Evolutionary conservation across 1,140 invertebrate species (phyloP).

Genomic region (Musca vetustissima): DNA sequence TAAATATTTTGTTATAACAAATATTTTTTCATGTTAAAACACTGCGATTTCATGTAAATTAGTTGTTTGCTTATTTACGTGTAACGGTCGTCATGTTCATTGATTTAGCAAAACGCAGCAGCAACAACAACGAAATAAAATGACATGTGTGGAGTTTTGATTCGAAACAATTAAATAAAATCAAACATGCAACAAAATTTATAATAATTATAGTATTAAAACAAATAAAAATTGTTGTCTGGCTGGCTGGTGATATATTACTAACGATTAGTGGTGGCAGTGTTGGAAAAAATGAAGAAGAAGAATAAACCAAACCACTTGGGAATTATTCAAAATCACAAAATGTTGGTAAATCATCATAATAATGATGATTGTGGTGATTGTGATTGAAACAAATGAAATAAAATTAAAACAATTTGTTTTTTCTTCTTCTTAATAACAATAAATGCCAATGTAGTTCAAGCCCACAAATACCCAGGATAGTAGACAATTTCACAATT

Average conservation of each 20-base stretch:
- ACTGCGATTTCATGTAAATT: neutral
- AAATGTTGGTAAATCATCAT: neutral
- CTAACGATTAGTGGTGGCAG: neutral
- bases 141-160: slow-evolving; percentile 1
- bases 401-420: neutral
- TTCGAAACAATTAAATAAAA: neutral
- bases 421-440: no score
- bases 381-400: neutral
- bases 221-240: no score
- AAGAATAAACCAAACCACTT: neutral
- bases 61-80: neutral
- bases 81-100: neutral
- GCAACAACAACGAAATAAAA: slow-evolving; percentile 4
- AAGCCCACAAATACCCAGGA: neutral
- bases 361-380: no score
- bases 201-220: neutral
- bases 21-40: neutral
- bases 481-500: neutral
- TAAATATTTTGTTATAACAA: slow-evolving; percentile 18
- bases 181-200: slow-evolving; percentile 14
- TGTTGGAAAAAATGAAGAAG: neutral
- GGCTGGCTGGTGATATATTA: no score
- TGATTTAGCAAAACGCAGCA: no score
- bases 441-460: neutral
- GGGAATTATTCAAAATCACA: no score